Evolutionary conservation across 1,140 invertebrate genomes (phyloP), one percentile per base, ranked within the genome.

Genomic region (Nebria ingens): DNA sequence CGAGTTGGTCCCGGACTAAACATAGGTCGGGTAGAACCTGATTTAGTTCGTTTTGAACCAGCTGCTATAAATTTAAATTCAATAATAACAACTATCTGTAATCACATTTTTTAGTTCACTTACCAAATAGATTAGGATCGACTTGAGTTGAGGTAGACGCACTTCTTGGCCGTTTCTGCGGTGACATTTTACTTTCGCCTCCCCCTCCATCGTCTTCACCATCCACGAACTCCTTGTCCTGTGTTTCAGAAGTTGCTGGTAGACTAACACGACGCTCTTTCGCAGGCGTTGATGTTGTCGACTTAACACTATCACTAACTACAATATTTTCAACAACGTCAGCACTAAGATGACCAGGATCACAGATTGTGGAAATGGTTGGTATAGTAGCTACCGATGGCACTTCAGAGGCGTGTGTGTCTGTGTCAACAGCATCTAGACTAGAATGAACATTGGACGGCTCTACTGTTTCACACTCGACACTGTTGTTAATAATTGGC

Each of bases 1-100:
- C 93, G 82, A 17, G 93, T 89, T 13, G 94, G 93, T 12, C 93
- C 93, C 45, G 93, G 91, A 71, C 89, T 96, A 71, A 97, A 97
- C 83, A 95, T 92, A 42, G 91, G 89, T 55, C 89, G 79, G 15
- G 72, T 75, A 51, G 74, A 76, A 55, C 71, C 71, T 59, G 78
- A 77, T 56, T 81, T 81, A 17, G 76, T 66, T 66, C 77, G 74
- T 68, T 79, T 77, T 11, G 58, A 45, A 40, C 56, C 58, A 25
- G 29, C 52, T 54, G 21, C 21, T 54, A 40, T 20, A n/a, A 57
- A 34, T 15, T 17, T 40, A 25, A n/a, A 23, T 45, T 45, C 12
- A 20, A 21, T 45, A 11, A 21, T 2, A 19, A 19, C 19, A 54
- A 12, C 9, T 11, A 54, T 29, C 9, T 19, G 19, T 4, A 15